A percentile compares a stretch with the other conserved stretches of the same genome.
Evolutionary conservation across 2,113 vertebrate species (phyloP).

Genomic region (Psephotus haematonotus): DNA sequence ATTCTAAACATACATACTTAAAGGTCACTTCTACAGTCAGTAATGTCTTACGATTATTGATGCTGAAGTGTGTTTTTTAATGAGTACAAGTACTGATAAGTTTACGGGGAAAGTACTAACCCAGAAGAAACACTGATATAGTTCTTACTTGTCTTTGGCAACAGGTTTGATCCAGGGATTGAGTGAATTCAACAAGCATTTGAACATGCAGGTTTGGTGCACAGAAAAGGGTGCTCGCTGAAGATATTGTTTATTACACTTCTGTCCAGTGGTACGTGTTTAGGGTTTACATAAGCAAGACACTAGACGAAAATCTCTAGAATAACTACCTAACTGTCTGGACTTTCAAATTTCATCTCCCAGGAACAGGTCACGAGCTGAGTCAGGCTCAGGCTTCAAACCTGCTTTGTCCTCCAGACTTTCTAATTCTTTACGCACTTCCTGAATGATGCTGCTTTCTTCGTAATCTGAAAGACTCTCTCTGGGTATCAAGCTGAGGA

Average conservation of each 20-base stretch:
- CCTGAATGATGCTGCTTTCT: constrained; percentile 59
- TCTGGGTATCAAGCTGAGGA: constrained; percentile 48
- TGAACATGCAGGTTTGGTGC: not conserved
- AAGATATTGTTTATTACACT: constrained; percentile 66
- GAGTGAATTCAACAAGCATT: not conserved
- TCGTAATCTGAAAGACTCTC: constrained; percentile 32
- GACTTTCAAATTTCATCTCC: constrained; percentile 69
- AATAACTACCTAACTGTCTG: not conserved
- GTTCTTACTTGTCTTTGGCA: not conserved
- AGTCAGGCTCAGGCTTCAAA: not conserved
- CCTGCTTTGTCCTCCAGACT: constrained; percentile 58
- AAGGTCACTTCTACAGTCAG: not conserved
- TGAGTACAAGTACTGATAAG: not conserved
- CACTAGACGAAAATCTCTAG: constrained; percentile 8
- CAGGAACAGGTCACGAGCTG: constrained; percentile 5
- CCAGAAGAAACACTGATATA: not conserved
- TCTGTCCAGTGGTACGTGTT: constrained; percentile 51
- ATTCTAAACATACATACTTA: not conserved
- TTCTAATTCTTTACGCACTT: constrained; percentile 70
- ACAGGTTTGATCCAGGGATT: not conserved
- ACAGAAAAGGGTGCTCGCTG: not conserved
- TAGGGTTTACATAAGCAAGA: constrained; percentile 24
- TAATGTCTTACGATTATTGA: not conserved
- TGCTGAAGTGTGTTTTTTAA: not conserved
- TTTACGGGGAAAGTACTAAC: not conserved